Evolutionary conservation across 1,140 invertebrate genomes (phyloP).

Genomic region (Procambarus clarkii): DNA sequence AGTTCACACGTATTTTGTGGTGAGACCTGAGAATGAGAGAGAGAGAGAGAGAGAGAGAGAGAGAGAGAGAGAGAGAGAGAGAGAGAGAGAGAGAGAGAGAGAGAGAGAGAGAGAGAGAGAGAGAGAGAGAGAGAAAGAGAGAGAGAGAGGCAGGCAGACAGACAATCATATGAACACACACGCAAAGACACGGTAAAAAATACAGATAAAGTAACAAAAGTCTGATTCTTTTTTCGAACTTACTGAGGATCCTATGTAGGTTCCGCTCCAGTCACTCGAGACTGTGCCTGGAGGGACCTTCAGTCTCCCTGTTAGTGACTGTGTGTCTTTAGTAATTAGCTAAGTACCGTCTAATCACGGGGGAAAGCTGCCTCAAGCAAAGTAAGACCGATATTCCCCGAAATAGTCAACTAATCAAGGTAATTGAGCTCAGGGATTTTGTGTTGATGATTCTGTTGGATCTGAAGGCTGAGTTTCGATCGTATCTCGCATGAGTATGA

Average conservation of each 20-base stretch:
- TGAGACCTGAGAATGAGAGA: slow-evolving; percentile 24
- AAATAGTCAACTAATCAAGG: background rate
- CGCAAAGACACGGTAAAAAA: no score
- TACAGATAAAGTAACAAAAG: no score
- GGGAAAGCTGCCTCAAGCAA: background rate
- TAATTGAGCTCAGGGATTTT: background rate
- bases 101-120: background rate
- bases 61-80: slow-evolving; percentile 40
- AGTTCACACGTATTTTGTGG: slow-evolving; percentile 35
- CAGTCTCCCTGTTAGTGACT: background rate
- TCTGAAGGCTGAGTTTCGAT: no score
- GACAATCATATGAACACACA: no score
- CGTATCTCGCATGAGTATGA: no score
- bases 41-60: slow-evolving; percentile 39
- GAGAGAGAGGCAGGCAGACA: background rate
- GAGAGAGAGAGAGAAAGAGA: slow-evolving; percentile 14
- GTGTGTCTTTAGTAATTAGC: background rate
- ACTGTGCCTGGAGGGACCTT: background rate
- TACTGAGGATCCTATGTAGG: no score
- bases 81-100: background rate
- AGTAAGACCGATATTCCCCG: background rate
- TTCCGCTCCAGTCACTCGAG: no score
- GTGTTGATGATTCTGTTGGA: background rate
- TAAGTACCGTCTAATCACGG: background rate
- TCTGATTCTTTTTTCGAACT: no score